These are phyloP conservation scores for Dunckerocampus dactyliophorus DNA, from an alignment of 2,113 vertebrate genomes.

Conservation along the genomic window DNA sequence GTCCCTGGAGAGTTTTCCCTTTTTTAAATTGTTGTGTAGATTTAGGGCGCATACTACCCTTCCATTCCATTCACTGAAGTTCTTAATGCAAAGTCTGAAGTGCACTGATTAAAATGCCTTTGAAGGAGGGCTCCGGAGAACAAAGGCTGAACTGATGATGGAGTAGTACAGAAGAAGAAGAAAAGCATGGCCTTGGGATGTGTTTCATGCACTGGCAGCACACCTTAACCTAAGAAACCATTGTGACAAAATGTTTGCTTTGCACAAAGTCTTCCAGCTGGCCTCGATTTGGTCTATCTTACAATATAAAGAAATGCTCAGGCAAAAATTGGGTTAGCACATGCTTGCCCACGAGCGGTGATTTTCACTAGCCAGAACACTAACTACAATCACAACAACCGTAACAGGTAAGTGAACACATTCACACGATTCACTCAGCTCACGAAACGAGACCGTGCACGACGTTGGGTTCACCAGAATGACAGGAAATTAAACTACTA, in stretches of 20 bases:
- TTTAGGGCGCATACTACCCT: not conserved
- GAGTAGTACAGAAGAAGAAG: not conserved
- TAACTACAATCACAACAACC: too few relatives aligned
- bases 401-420: too few relatives aligned
- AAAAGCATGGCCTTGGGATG: constrained; percentile 26
- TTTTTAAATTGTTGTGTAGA: not conserved
- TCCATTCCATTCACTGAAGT: not conserved
- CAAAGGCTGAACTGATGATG: constrained; percentile 5
- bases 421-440: too few relatives aligned
- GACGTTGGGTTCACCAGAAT: too few relatives aligned
- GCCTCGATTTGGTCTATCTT: constrained; percentile 15
- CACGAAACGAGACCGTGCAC: too few relatives aligned
- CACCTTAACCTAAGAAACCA: constrained; percentile 29
- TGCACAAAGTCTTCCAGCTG: constrained; percentile 13
- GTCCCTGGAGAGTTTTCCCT: not conserved
- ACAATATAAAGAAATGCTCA: not conserved
- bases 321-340: not conserved
- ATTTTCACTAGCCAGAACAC: too few relatives aligned
- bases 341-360: not conserved
- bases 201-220: constrained; percentile 20
- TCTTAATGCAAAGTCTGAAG: constrained; percentile 4
- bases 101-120: constrained; percentile 16
- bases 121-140: constrained; percentile 1
- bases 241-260: constrained; percentile 32
- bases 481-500: too few relatives aligned